Conservation (phyloP, 2,113 vertebrate species). For the Ptilonorhynchus violaceus region DNA sequence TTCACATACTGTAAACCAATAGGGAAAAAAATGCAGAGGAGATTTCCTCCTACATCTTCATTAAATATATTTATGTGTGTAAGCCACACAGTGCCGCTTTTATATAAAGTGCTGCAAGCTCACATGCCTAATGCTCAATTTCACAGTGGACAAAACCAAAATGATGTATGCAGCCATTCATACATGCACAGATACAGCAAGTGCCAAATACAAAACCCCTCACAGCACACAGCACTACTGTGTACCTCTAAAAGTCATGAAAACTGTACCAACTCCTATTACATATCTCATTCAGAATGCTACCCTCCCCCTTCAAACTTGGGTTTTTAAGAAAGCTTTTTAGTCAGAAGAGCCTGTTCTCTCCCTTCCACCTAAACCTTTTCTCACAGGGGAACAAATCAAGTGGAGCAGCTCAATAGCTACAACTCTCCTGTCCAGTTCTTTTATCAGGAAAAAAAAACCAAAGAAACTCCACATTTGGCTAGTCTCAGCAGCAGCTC, state of each 20-base stretch:
- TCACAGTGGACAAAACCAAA: conserved; percentile 18
- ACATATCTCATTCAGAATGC: background rate
- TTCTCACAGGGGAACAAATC: background rate
- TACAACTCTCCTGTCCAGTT: background rate
- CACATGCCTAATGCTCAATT: background rate
- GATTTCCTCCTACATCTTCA: background rate
- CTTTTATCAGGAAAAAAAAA: background rate
- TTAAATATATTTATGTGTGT: background rate
- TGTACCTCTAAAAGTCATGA: background rate
- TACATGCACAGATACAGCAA: background rate
- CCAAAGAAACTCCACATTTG: background rate
- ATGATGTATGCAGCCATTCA: background rate
- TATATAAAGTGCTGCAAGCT: background rate
- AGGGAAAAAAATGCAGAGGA: background rate
- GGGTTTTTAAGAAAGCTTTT: background rate
- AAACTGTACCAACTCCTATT: background rate
- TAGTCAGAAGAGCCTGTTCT: background rate
- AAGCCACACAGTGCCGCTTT: conserved; percentile 14
- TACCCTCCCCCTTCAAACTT: background rate
- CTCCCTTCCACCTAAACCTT: background rate
- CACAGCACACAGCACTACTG: background rate
- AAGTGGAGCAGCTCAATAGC: background rate
- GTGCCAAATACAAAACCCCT: background rate
- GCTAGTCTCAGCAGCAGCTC: background rate
- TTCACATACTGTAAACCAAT: background rate